Base-by-base conservation (phyloP, 2,797 vertebrate species). In the Trachops cirrhosus region DNA sequence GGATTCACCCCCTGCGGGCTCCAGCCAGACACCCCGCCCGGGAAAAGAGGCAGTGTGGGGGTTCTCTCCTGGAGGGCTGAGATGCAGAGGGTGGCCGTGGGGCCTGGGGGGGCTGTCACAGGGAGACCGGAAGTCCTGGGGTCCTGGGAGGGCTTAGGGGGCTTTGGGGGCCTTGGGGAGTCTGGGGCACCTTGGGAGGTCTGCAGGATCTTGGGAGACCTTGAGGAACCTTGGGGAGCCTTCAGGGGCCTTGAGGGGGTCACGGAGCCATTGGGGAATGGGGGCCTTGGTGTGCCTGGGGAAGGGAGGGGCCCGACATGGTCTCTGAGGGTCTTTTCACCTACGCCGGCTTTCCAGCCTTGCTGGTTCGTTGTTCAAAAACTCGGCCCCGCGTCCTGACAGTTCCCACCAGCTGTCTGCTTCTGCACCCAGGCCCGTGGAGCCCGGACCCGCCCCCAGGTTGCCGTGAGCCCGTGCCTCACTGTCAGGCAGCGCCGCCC, bases 321-420 rank as follows among this genome's bases (percentile, higher is more conserved):
- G 26, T 11, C 73, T 48, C 41, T 16, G 3, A n/a, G 73, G 62
- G 62, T 46, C 11, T 46, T 75, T n/a, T 10, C 29, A 5, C 6
- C 71, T 11, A 9, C 16, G 2, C 44, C 6, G 48, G 32, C 14
- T 62, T 6, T 62, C 16, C 44, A 44, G 54, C 19, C 79, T 52
- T 24, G 32, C 29, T 64, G 62, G 62, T 34, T 44, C 41, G 3
- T 44, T 34, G 9, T 44, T 44, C 39, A 64, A 39, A 22, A 62
- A n/a, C 3, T 0, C 5, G 10, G 78, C 5, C 52, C 32, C 3
- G 0, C 4, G 10, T 64, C 39, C 39, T 2, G 6, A 22, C 29
- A n/a, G 54, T 21, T 46, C 6, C 26, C 39, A 3, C 26, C 39
- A 3, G 0, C 5, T 4, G 16, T 37, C 18, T 62, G 37, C 39